phyloP scores from a whole-genome alignment of 2,888 invertebrate species.

The Antitype chi region DNA sequence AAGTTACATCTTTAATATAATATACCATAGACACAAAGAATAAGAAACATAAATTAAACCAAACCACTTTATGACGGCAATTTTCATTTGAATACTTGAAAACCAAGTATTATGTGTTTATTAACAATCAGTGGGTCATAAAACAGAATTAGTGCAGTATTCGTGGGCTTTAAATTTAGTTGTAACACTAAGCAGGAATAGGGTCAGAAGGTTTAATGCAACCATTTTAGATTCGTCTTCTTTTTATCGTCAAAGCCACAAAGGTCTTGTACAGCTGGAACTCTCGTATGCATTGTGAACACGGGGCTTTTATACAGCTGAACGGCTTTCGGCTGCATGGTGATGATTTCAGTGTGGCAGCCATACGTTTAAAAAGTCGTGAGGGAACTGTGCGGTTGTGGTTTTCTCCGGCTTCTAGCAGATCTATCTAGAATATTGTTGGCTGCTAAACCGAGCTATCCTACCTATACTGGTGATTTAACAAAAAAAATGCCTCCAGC shows the following conservation, averaged over 20 bases:
- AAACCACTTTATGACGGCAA: constrained; percentile 6
- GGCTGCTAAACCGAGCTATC: not conserved
- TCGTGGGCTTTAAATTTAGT: constrained; percentile 13
- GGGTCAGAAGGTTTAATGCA: not conserved
- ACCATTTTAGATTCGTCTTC: not conserved
- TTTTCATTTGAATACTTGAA: constrained; percentile 29
- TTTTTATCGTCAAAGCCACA: not conserved
- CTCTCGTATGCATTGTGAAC: too few species aligned
- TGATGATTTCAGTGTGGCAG: not conserved
- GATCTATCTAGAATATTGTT: not conserved
- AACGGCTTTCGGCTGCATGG: too few species aligned
- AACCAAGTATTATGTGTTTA: constrained; percentile 26
- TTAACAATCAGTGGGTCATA: constrained; percentile 41
- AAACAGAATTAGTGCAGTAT: constrained; percentile 31
- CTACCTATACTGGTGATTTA: not conserved
- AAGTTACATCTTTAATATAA: not conserved
- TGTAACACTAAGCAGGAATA: not conserved
- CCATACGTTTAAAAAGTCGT: not conserved
- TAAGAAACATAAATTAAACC: constrained; percentile 6
- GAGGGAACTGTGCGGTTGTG: not conserved
- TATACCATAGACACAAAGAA: not conserved
- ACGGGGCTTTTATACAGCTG: not conserved
- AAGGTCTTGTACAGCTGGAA: too few species aligned
- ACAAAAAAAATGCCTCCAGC: not conserved
- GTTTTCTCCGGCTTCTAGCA: not conserved